Evolutionary conservation across 1,140 invertebrate species (phyloP), one percentile per base, ranked within the genome.

Genomic region (Drosophila sproati): DNA sequence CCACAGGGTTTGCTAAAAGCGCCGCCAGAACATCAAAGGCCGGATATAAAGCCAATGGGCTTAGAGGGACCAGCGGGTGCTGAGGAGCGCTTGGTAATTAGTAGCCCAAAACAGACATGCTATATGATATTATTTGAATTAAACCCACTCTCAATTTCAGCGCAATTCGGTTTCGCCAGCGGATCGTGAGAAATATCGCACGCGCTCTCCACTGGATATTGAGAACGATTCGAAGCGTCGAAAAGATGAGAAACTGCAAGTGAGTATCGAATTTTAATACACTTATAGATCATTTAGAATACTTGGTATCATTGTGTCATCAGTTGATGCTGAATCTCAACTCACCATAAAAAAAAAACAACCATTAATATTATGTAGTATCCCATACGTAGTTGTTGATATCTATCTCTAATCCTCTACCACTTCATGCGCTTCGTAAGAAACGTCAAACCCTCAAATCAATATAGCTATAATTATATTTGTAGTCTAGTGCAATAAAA

Each of bases 161-260:
- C 94, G 95, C 72, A 95, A 96, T 91, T 98, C 97, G 62, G 97
- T 98, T 92, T 98, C 97, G 1, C 97, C 97, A 1, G 96, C 96
- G 54, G 97, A 98, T 88, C 94, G 97, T 73, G 97, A 98, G 91
- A 98, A 98, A 92, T 98, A 97, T 93, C 94, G 95, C 92, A 93
- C 96, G 92, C 93, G 95, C 54, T 95, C 96, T 82, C 93, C 96
- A 75, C 93, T 94, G 91, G 94, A 96, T 93, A 93, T 94, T 73
- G 94, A 96, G 93, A 92, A 94, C 78, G 92, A 96, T 92, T 94
- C 94, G 92, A 96, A 97, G 93, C 93, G 96, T 67, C 96, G 97
- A 91, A 97, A 97, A 92, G 96, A 97, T 92, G 96, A 97, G 92
- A 97, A 97, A 93, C 96, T 96, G 79, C 96, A 97, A 95, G 96